phyloP scores from a whole-genome alignment of 2,888 invertebrate species.

The Lycia hirtaria region DNA sequence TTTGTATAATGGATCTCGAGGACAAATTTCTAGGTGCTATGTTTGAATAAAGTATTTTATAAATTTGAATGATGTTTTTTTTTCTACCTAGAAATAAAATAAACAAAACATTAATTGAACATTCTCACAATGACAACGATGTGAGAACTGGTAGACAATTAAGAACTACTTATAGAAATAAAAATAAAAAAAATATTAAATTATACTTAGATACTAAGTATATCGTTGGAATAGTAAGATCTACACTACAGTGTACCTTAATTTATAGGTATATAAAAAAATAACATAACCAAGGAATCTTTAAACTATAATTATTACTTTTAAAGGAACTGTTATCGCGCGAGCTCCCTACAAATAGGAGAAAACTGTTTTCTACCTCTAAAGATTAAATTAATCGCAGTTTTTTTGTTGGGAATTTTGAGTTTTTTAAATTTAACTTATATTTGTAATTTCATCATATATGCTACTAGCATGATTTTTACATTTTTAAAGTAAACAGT shows the following conservation, averaged over 20 bases:
- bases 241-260: conserved; percentile 9
- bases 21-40: conserved; percentile 80
- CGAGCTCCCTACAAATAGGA: too few species aligned
- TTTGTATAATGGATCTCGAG: conserved; percentile 69
- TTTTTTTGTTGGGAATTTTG: too few species aligned
- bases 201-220: conserved; percentile 16
- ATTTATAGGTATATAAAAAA: conserved; percentile 15
- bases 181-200: conserved; percentile 23
- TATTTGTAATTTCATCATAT: too few species aligned
- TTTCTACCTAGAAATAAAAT: not conserved
- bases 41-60: conserved; percentile 72
- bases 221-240: conserved; percentile 10
- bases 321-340: too few species aligned
- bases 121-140: not conserved
- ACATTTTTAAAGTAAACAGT: too few species aligned
- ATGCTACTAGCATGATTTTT: too few species aligned
- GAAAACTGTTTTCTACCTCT: too few species aligned
- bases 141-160: not conserved
- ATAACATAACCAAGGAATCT: conserved; percentile 5
- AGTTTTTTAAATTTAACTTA: too few species aligned
- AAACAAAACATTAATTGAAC: not conserved
- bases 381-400: too few species aligned
- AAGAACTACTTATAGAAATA: conserved; percentile 5
- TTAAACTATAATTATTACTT: conserved; percentile 4
- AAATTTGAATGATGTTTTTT: conserved; percentile 43